phyloP scores from a whole-genome alignment of 2,797 vertebrate species.

The Yasuhikotakia modesta region DNA sequence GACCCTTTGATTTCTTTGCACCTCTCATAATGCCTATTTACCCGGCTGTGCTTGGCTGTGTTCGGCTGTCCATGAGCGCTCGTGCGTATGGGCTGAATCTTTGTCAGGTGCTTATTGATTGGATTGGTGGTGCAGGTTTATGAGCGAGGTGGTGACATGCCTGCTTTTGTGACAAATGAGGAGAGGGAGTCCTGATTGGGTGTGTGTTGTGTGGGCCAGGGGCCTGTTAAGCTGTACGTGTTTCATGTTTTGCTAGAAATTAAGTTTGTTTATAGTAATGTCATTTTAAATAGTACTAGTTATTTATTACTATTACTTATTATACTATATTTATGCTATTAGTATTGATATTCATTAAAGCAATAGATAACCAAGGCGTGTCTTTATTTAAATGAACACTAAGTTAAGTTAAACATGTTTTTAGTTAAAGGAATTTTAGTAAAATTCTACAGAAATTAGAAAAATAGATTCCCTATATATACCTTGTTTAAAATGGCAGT shows the following conservation, averaged over 20 bases:
- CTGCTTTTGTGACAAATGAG: not conserved
- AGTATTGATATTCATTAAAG: too few relatives aligned
- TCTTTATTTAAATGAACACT: too few relatives aligned
- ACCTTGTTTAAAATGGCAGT: too few relatives aligned
- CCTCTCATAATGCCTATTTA: constrained; percentile 65
- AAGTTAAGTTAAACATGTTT: too few relatives aligned
- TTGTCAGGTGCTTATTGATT: constrained; percentile 37
- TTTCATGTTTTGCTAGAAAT: not conserved
- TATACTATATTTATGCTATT: too few relatives aligned
- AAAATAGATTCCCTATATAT: too few relatives aligned
- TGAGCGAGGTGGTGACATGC: constrained; percentile 6
- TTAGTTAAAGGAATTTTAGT: too few relatives aligned
- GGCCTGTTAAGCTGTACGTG: not conserved
- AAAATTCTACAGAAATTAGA: too few relatives aligned
- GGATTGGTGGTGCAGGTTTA: constrained; percentile 10
- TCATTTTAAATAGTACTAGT: too few relatives aligned
- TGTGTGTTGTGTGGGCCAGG: not conserved
- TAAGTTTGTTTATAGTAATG: not conserved
- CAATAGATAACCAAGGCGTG: too few relatives aligned
- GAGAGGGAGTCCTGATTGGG: not conserved
- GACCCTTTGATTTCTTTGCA: constrained; percentile 75
- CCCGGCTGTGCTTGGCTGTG: constrained; percentile 29
- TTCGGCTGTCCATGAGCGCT: constrained; percentile 42
- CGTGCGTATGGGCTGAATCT: constrained; percentile 6
- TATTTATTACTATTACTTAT: too few relatives aligned